Conservation (phyloP, 2,888 invertebrate species). For the Ptilodon capucinus region DNA sequence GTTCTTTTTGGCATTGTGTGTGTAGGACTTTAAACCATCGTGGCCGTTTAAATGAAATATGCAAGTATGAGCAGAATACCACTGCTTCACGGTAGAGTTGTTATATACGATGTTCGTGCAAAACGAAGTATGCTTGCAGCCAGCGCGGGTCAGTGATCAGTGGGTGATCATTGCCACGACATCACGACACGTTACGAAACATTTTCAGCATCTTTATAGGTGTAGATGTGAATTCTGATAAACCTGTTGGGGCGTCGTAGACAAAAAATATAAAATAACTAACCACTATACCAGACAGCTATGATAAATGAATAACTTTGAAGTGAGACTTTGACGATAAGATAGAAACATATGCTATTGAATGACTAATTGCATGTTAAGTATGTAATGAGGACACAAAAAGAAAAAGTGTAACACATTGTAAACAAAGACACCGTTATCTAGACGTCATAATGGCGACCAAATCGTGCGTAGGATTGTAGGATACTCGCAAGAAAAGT, state of each 20-base stretch:
- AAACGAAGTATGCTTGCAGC: neutral
- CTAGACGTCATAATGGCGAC: neutral
- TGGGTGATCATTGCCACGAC: neutral
- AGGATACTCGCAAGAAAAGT: neutral
- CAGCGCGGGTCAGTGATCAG: neutral
- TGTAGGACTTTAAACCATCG: too few species aligned
- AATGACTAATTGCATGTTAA: neutral
- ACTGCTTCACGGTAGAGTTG: neutral
- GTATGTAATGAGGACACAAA: neutral
- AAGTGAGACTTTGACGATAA: neutral
- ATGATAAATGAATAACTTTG: too few species aligned
- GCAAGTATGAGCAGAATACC: neutral
- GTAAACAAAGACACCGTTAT: conserved; percentile 1
- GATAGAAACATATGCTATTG: neutral
- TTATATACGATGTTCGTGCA: neutral
- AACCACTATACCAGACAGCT: too few species aligned
- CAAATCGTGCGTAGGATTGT: neutral
- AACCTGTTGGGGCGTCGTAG: neutral
- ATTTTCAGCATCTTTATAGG: neutral
- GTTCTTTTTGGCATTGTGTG: too few species aligned
- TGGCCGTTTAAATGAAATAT: too few species aligned
- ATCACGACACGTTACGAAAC: neutral
- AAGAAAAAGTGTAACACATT: neutral
- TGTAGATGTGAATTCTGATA: neutral
- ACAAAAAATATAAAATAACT: too few species aligned